Percentiles rank a stretch among this genome's conserved stretches.
These are phyloP conservation scores for Ariolimax columbianus DNA, from an alignment of 2,888 invertebrate genomes.

Conservation along the genomic window DNA sequence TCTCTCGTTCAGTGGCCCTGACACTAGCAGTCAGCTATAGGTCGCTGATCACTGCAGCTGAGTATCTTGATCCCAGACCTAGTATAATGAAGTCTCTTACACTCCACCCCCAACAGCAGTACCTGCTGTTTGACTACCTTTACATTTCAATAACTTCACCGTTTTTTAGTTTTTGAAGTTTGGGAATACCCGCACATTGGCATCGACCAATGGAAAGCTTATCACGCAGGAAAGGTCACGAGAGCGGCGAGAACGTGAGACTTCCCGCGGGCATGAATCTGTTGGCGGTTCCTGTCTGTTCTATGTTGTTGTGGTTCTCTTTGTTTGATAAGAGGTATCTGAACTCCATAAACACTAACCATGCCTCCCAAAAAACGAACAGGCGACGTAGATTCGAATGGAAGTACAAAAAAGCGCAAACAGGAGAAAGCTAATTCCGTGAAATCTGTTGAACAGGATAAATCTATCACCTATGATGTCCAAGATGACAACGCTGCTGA, in stretches of 20 bases:
- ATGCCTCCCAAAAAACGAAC: conserved; percentile 70
- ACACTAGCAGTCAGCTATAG: too few species aligned
- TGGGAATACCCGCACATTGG: conserved; percentile 24
- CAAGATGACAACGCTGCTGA: conserved; percentile 39
- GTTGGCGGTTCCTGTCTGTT: conserved; percentile 47
- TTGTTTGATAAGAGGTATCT: conserved; percentile 15
- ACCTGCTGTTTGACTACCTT: too few species aligned
- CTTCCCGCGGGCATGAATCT: conserved; percentile 30
- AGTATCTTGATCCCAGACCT: too few species aligned
- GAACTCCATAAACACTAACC: neutral
- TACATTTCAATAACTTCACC: too few species aligned
- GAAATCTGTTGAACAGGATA: conserved; percentile 41
- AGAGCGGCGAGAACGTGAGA: conserved; percentile 9
- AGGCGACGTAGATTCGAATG: conserved; percentile 61
- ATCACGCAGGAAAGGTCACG: conserved; percentile 2
- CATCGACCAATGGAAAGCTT: neutral
- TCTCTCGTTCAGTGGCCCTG: too few species aligned
- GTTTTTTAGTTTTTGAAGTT: too few species aligned
- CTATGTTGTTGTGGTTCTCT: conserved; percentile 38
- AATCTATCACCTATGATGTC: conserved; percentile 54
- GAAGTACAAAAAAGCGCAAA: conserved; percentile 67
- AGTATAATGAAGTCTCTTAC: too few species aligned
- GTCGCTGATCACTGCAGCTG: too few species aligned
- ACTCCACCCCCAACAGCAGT: too few species aligned
- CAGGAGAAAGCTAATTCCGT: conserved; percentile 61